phyloP scores from a whole-genome alignment of 2,113 vertebrate genomes.

The Ophthalmotilapia sp. region DNA sequence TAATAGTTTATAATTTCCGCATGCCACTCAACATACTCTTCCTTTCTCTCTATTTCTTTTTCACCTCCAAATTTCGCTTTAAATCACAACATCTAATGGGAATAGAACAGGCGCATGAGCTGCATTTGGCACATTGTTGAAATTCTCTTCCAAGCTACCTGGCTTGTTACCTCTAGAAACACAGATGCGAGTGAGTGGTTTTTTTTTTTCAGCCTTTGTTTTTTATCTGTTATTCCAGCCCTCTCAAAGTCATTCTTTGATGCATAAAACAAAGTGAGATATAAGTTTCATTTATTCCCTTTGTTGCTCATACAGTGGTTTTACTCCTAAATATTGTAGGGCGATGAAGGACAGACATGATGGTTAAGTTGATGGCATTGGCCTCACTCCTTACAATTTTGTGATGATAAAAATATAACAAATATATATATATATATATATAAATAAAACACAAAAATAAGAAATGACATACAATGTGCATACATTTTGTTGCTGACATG shows the following conservation, averaged over 20 bases:
- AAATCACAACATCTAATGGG: background rate
- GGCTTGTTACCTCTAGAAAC: background rate
- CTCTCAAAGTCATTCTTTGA: slow-evolving; percentile 11
- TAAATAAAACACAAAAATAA: background rate
- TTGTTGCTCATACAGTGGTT: background rate
- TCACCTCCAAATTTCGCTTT: background rate
- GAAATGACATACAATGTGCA: background rate
- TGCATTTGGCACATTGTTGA: background rate
- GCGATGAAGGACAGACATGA: background rate
- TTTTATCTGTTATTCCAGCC: background rate
- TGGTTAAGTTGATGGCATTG: background rate
- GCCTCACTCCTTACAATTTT: background rate
- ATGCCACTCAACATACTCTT: background rate
- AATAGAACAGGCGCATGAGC: background rate
- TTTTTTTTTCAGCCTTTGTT: background rate
- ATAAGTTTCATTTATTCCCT: slow-evolving; percentile 4
- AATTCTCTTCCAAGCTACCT: background rate
- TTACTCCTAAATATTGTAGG: background rate
- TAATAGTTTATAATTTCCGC: background rate
- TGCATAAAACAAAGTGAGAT: background rate
- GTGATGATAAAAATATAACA: background rate
- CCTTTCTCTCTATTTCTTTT: background rate
- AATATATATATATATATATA: background rate
- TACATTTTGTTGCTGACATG: background rate
- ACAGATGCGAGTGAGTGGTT: background rate